Conservation (phyloP, 2,113 vertebrate genomes). For the Chitala chitala region DNA sequence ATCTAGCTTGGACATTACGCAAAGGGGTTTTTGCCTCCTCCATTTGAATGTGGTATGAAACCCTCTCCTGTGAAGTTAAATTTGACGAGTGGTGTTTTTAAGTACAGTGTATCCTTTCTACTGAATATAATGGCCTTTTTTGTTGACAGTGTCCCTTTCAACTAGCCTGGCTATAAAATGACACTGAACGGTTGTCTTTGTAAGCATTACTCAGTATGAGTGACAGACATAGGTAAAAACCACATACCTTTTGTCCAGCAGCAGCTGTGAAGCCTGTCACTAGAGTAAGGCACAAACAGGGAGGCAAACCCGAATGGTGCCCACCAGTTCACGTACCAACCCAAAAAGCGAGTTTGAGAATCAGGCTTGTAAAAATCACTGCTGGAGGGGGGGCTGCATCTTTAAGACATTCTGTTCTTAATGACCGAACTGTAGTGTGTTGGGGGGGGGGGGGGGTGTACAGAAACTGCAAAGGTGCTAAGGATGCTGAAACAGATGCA, state of each 20-base stretch:
- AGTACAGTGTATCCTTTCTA: slow-evolving; percentile 36
- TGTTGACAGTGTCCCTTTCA: slow-evolving; percentile 38
- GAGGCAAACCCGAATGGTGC: too few relatives aligned
- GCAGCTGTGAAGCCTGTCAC: too few relatives aligned
- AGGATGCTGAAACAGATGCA: neutral
- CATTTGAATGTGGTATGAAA: slow-evolving; percentile 31
- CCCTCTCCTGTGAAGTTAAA: slow-evolving; percentile 51
- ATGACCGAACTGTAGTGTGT: slow-evolving; percentile 44
- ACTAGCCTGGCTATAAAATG: slow-evolving; percentile 46
- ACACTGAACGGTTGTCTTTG: slow-evolving; percentile 26
- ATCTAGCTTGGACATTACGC: slow-evolving; percentile 44
- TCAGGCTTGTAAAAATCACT: too few relatives aligned
- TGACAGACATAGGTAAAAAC: too few relatives aligned
- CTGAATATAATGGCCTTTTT: slow-evolving; percentile 35
- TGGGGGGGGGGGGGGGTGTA: slow-evolving; percentile 34
- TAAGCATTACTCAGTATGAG: slow-evolving; percentile 44
- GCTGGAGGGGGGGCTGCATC: too few relatives aligned
- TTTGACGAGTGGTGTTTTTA: slow-evolving; percentile 48
- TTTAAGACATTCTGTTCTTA: too few relatives aligned
- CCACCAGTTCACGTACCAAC: too few relatives aligned
- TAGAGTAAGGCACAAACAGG: too few relatives aligned
- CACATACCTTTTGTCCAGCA: too few relatives aligned
- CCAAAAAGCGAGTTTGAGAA: too few relatives aligned
- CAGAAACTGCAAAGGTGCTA: neutral
- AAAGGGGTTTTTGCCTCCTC: slow-evolving; percentile 31